Conservation (phyloP, 2,113 vertebrate genomes). For the Cisticola juncidis region DNA sequence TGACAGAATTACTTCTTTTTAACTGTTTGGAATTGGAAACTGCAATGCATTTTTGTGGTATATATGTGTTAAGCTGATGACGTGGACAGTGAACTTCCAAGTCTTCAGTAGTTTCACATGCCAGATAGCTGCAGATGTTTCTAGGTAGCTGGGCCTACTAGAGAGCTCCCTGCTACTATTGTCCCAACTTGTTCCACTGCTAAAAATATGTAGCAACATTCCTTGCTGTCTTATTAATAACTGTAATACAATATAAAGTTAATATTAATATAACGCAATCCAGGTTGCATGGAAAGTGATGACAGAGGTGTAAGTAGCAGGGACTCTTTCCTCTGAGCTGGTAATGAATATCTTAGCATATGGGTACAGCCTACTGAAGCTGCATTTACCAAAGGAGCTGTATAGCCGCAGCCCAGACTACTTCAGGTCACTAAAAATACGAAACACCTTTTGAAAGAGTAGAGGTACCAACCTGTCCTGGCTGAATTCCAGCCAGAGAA, state of each 20-base stretch:
- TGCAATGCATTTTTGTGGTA: neutral
- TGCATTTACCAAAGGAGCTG: neutral
- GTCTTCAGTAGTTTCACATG: neutral
- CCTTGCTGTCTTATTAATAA: constrained; percentile 39
- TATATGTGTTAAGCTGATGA: constrained; percentile 1
- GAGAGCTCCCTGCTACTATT: neutral
- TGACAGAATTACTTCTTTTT: neutral
- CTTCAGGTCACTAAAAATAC: neutral
- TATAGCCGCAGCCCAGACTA: neutral
- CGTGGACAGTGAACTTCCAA: neutral
- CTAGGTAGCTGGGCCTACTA: neutral
- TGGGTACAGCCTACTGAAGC: neutral
- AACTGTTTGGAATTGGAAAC: neutral
- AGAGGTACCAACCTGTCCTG: neutral
- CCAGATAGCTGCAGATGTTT: constrained; percentile 18
- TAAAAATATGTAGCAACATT: constrained; percentile 48
- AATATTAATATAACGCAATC: constrained; percentile 8
- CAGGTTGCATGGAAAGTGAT: constrained; percentile 29
- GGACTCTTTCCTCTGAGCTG: neutral
- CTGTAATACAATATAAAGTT: constrained; percentile 29
- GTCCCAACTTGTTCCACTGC: constrained; percentile 19
- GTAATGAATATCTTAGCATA: neutral
- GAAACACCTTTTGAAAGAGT: neutral
- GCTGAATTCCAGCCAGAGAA: neutral
- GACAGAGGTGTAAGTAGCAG: neutral